Base-by-base conservation (phyloP, 2,113 vertebrate species). In the Periophthalmus modestus region DNA sequence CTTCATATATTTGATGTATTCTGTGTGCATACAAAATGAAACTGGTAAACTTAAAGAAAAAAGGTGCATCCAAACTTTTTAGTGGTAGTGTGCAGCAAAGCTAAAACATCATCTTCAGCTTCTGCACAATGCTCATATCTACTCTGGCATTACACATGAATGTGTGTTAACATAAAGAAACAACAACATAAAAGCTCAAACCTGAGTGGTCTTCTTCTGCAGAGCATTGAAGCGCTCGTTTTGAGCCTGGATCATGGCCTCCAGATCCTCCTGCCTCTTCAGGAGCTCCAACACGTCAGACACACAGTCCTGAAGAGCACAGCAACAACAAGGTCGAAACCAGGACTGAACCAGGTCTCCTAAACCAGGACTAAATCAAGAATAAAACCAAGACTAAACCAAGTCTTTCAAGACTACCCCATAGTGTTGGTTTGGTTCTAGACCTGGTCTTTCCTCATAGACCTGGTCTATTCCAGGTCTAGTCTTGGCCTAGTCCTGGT, bases 221-320 rank as follows among this genome's bases (percentile, higher is more conserved):
- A 97, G 91, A 16, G 89, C 87, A 11, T 72, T 83, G 83, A 97
- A 95, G 79, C 92, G 92, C 1, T 96, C 95, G 50, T 92, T 93
- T 84, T 95, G 96, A 70, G 93, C 92, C 78, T 91, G 91, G 72
- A 97, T 93, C 92, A 94, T 95, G 85, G 93, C 94, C 75, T 97
- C 96, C 77, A 97, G 86, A 79, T 95, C 95, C 84, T 91, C 92
- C 36, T 97, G 95, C 77, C 94, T 95, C 84, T 92, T 93, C 83
- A 97, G 87, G 43, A 97, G 90, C 75, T 93, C 88, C 74, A 95
- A 84, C 19, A 96, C 95, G 2, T 96, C 94, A 1, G 93, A 92
- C 73, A 96, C 89, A 0, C 95, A 96, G 63, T 94, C 88, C 96
- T 97, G 79, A 34, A 24, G 5, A 79, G 59, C 24, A 14, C 6